Evolutionary conservation across 2,888 invertebrate species (phyloP).

Genomic region (Standfussiana lucernea): DNA sequence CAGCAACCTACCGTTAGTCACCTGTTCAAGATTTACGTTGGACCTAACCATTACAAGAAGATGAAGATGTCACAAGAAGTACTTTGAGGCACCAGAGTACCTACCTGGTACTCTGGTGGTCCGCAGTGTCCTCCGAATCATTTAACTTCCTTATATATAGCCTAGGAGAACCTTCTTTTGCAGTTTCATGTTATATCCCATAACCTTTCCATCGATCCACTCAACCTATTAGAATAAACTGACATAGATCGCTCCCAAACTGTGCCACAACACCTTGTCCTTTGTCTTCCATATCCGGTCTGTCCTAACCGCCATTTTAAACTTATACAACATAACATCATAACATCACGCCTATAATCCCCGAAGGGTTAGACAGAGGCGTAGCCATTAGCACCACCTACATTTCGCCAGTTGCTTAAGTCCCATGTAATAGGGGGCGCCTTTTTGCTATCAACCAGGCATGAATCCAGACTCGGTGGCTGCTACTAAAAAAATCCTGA

Average conservation of each 20-base stretch:
- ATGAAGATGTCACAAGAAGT: not conserved
- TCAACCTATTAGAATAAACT: not conserved
- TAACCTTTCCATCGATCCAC: not conserved
- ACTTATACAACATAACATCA: too few relatives aligned
- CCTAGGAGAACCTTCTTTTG: not conserved
- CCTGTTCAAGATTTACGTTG: too few relatives aligned
- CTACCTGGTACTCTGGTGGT: not conserved
- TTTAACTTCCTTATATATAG: not conserved
- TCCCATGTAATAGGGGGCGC: too few relatives aligned
- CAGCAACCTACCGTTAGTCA: not conserved
- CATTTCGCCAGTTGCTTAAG: too few relatives aligned
- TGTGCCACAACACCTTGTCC: not conserved
- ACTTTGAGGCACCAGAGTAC: not conserved
- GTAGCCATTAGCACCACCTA: too few relatives aligned
- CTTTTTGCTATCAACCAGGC: too few relatives aligned
- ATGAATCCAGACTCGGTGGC: too few relatives aligned
- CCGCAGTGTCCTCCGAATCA: not conserved
- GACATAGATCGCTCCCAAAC: not conserved
- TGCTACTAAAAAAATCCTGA: too few relatives aligned
- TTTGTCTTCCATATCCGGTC: not conserved
- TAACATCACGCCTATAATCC: too few relatives aligned
- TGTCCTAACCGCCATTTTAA: not conserved
- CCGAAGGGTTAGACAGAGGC: too few relatives aligned
- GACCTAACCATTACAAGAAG: not conserved
- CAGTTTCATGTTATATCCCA: not conserved